A percentile compares a stretch with the other conserved stretches of the same genome.
These are phyloP conservation scores for Lutjanus campechanus DNA, from an alignment of 2,797 vertebrate genomes.

Conservation along the genomic window DNA sequence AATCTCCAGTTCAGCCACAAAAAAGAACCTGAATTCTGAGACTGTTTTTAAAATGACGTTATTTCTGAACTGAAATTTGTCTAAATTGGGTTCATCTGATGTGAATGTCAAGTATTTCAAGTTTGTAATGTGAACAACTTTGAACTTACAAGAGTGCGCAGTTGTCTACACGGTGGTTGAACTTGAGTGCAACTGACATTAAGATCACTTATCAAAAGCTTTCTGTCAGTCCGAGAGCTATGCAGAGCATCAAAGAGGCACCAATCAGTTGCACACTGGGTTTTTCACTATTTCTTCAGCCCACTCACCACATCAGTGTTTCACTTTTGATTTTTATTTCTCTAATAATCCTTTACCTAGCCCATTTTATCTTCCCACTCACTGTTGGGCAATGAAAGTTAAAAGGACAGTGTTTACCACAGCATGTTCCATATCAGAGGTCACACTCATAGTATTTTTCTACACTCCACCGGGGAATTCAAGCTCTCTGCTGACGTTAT, in stretches of 20 bases:
- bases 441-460: conserved; percentile 38
- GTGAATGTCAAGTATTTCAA: conserved; percentile 54
- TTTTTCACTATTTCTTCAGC: conserved; percentile 26
- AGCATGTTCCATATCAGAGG: conserved; percentile 26
- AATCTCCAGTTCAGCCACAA: not conserved
- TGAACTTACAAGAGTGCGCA: conserved; percentile 47
- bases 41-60: conserved; percentile 37
- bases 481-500: conserved; percentile 46
- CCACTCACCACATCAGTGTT: conserved; percentile 48
- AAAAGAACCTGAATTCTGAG: conserved; percentile 10
- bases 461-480: conserved; percentile 27
- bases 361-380: not conserved
- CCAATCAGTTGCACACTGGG: conserved; percentile 33
- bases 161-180: conserved; percentile 37
- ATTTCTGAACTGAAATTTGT: conserved; percentile 50
- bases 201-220: conserved; percentile 65
- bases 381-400: conserved; percentile 13
- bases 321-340: conserved; percentile 32
- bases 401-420: conserved; percentile 41
- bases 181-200: conserved; percentile 59
- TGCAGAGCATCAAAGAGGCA: conserved; percentile 57
- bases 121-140: conserved; percentile 53
- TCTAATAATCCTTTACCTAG: conserved; percentile 33
- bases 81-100: conserved; percentile 54
- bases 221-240: conserved; percentile 56